These are phyloP conservation scores for Pseudococcus jackbeardsleyi DNA, from an alignment of 2,888 invertebrate genomes.

Conservation along the genomic window DNA sequence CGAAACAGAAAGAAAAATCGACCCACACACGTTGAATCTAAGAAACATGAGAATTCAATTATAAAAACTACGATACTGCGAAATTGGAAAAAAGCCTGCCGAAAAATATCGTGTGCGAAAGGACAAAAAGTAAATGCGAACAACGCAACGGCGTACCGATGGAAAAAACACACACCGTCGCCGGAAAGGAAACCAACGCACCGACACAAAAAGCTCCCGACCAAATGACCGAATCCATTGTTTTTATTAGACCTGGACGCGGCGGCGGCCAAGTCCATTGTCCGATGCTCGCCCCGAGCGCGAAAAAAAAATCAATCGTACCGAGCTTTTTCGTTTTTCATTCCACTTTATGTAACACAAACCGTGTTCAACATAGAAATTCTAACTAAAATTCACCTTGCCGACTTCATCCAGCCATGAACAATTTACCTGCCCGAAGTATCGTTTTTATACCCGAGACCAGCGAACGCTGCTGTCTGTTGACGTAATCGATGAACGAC, in stretches of 20 bases:
- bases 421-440: slow-evolving; percentile 30
- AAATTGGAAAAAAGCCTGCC: slow-evolving; percentile 43
- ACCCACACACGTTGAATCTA: slow-evolving; percentile 24
- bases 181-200: slow-evolving; percentile 7
- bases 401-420: not conserved
- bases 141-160: not conserved
- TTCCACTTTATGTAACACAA: not conserved
- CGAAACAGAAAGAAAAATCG: slow-evolving; percentile 32
- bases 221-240: slow-evolving; percentile 48
- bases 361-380: not conserved
- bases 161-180: slow-evolving; percentile 4
- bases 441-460: slow-evolving; percentile 16
- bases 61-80: slow-evolving; percentile 20
- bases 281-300: slow-evolving; percentile 16
- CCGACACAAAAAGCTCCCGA: not conserved
- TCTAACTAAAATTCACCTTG: slow-evolving; percentile 26
- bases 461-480: slow-evolving; percentile 21
- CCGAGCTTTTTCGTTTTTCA: slow-evolving; percentile 40
- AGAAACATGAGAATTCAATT: slow-evolving; percentile 55
- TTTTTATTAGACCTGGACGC: slow-evolving; percentile 41
- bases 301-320: slow-evolving; percentile 51
- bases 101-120: slow-evolving; percentile 47
- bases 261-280: slow-evolving; percentile 21
- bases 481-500: slow-evolving; percentile 52
- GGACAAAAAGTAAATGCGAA: slow-evolving; percentile 52